phyloP scores from a whole-genome alignment of 2,113 vertebrate genomes.

The Macaca nemestrina region DNA sequence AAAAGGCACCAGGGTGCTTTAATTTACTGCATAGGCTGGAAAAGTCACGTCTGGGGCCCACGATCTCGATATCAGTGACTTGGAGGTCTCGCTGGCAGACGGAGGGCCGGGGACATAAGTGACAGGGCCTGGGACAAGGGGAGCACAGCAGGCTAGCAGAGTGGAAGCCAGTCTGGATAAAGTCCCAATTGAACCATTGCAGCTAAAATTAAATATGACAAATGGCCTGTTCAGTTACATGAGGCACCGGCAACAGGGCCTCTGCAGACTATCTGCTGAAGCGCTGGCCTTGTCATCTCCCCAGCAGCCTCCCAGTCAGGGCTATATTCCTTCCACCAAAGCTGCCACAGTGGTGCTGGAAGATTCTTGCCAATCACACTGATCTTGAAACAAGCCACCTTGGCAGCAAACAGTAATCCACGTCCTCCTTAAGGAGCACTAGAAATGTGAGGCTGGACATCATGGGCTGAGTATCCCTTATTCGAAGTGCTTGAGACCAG shows the following conservation, averaged over 20 bases:
- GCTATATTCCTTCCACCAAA: background rate
- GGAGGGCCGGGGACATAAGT: background rate
- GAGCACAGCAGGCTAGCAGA: background rate
- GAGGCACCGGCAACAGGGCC: background rate
- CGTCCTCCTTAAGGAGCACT: background rate
- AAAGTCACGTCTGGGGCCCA: background rate
- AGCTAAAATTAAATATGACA: slow-evolving; percentile 8
- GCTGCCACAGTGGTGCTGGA: background rate
- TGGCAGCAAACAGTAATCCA: background rate
- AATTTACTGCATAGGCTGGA: background rate
- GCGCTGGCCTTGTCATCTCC: accelerated
- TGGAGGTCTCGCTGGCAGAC: too few species aligned
- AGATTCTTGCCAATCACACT: background rate
- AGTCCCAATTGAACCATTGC: background rate
- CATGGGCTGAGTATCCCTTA: background rate
- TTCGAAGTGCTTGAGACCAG: background rate
- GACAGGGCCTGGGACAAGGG: background rate
- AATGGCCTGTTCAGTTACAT: background rate
- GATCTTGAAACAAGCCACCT: background rate
- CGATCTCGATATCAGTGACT: accelerated
- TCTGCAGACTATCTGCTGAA: background rate
- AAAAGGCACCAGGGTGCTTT: background rate
- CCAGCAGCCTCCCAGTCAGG: background rate
- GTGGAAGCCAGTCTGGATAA: background rate
- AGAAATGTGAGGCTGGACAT: background rate